A percentile compares a stretch with the other conserved stretches of the same genome.
phyloP scores from a whole-genome alignment of 2,888 invertebrate species.

The Acrobeloides nanus region DNA sequence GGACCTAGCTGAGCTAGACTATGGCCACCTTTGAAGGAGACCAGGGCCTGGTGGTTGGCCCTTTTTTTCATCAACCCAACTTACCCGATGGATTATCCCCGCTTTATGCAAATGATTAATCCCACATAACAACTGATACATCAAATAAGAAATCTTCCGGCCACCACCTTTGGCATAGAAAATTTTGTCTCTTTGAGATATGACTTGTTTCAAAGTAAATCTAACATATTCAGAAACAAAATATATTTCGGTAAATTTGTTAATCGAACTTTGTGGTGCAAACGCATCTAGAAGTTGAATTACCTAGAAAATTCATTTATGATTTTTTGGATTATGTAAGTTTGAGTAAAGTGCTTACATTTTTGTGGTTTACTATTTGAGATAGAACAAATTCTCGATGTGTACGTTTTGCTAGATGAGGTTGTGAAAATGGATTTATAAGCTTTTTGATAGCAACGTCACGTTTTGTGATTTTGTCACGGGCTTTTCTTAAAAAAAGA shows the following conservation, averaged over 20 bases:
- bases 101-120: slow-evolving; percentile 98
- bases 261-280: slow-evolving; percentile 91
- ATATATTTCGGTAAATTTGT: slow-evolving; percentile 87
- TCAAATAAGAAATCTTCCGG: slow-evolving; percentile 95
- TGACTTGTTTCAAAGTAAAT: slow-evolving; percentile 91
- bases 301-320: slow-evolving; percentile 60
- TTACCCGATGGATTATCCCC: slow-evolving; percentile 60
- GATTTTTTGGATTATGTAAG: too few relatives aligned
- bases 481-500: slow-evolving; percentile 98
- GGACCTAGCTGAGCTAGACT: too few relatives aligned
- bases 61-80: too few relatives aligned
- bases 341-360: slow-evolving; percentile 76
- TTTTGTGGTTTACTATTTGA: slow-evolving; percentile 99
- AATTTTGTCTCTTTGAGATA: too few relatives aligned
- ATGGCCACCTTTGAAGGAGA: too few relatives aligned
- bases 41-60: too few relatives aligned
- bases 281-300: slow-evolving; percentile 97
- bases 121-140: slow-evolving; percentile 99
- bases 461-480: slow-evolving; percentile 79
- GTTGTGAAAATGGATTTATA: slow-evolving; percentile 98
- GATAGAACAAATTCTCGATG: slow-evolving; percentile 98
- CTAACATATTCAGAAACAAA: slow-evolving; percentile 70
- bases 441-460: slow-evolving; percentile 99
- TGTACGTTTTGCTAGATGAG: slow-evolving; percentile 96
- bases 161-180: slow-evolving; percentile 99